phyloP scores from a whole-genome alignment of 1,140 invertebrate genomes.

The Tetramorium alpestre region DNA sequence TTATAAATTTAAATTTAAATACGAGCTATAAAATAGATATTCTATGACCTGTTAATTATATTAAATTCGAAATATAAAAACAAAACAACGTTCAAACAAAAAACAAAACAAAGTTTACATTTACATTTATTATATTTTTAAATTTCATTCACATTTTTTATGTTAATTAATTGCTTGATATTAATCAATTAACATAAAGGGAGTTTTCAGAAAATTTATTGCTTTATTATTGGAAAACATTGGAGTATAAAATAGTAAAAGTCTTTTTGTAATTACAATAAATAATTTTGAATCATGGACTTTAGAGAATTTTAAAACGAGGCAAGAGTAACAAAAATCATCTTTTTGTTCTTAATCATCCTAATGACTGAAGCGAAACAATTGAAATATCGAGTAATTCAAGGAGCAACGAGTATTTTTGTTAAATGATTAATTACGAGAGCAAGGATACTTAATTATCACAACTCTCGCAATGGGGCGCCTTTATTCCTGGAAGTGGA shows the following conservation, averaged over 20 bases:
- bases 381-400: constrained; percentile 23
- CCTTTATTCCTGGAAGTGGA: not conserved
- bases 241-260: not conserved
- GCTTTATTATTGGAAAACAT: not conserved
- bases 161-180: not conserved
- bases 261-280: not conserved
- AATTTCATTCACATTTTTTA: not conserved
- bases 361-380: not conserved
- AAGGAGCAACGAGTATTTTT: not conserved
- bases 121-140: constrained; percentile 13
- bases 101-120: not conserved
- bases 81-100: no score
- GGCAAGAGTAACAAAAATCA: not conserved
- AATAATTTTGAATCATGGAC: not conserved
- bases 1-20: no score
- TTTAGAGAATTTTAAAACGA: not conserved
- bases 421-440: constrained; percentile 36
- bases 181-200: not conserved
- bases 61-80: no score
- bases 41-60: no score
- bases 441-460: constrained; percentile 40
- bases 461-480: not conserved
- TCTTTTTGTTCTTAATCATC: not conserved
- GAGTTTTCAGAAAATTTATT: not conserved
- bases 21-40: no score